These are phyloP conservation scores for Myotis myotis DNA, from an alignment of 2,797 vertebrate genomes.

Conservation along the genomic window DNA sequence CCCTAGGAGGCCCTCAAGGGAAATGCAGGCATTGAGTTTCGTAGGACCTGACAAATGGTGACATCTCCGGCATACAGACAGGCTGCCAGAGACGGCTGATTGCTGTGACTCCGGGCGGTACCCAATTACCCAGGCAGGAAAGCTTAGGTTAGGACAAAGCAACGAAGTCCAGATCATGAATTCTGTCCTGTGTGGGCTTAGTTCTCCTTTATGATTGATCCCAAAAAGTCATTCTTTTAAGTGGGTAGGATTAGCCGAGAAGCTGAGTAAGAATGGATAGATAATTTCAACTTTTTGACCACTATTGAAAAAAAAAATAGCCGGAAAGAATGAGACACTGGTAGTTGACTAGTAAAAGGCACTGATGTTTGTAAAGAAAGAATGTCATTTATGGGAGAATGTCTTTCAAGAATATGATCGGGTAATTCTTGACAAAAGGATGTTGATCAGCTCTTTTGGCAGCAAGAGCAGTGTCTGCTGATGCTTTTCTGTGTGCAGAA, in stretches of 20 bases:
- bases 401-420: background rate
- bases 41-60: constrained; percentile 46
- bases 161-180: background rate
- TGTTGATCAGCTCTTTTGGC: background rate
- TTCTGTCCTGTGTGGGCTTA: background rate
- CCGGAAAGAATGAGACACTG: background rate
- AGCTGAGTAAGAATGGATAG: background rate
- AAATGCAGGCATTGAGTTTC: background rate
- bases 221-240: background rate
- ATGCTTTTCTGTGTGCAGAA: background rate
- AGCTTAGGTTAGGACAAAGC: background rate
- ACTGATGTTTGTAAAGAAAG: background rate
- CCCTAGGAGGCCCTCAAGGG: constrained; percentile 51
- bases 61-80: constrained; percentile 16
- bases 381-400: background rate
- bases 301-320: background rate
- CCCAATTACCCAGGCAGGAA: background rate
- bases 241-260: background rate
- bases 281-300: background rate
- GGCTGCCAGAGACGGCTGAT: background rate
- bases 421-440: background rate
- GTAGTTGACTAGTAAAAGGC: background rate
- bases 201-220: background rate
- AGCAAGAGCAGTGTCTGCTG: background rate
- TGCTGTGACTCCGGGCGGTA: background rate